Evolutionary conservation across 2,888 invertebrate genomes (phyloP).

Genomic region (Xestobium rufovillosum): DNA sequence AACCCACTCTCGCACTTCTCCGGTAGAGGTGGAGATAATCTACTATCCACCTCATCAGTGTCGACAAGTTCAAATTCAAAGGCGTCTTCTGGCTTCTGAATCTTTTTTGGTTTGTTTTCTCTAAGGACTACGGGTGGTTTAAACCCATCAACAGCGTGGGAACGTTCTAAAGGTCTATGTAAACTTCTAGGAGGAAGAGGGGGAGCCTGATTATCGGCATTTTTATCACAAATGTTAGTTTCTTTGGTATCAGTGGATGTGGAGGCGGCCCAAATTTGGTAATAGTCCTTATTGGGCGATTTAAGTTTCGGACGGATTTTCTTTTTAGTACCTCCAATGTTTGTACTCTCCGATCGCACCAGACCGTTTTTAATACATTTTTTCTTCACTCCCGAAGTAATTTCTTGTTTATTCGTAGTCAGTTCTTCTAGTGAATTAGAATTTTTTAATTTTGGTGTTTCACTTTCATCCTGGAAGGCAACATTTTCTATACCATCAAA

Average conservation of each 20-base stretch:
- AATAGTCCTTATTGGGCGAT: slow-evolving; percentile 56
- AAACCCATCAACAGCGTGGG: slow-evolving; percentile 37
- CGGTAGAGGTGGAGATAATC: slow-evolving; percentile 24
- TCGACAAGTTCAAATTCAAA: slow-evolving; percentile 81
- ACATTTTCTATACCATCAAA: slow-evolving; percentile 40
- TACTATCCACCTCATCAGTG: slow-evolving; percentile 59
- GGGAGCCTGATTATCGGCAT: slow-evolving; percentile 50
- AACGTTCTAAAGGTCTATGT: slow-evolving; percentile 68
- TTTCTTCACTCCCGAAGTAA: slow-evolving; percentile 37
- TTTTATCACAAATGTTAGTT: slow-evolving; percentile 30
- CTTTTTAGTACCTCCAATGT: slow-evolving; percentile 56
- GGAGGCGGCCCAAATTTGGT: slow-evolving; percentile 60
- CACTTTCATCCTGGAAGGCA: slow-evolving; percentile 39
- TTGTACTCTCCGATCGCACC: slow-evolving; percentile 43
- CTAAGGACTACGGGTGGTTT: slow-evolving; percentile 55
- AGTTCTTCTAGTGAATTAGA: slow-evolving; percentile 38
- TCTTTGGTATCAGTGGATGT: slow-evolving; percentile 28
- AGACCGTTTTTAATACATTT: slow-evolving; percentile 38
- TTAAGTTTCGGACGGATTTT: slow-evolving; percentile 53
- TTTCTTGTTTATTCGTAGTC: slow-evolving; percentile 26
- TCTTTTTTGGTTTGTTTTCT: slow-evolving; percentile 59
- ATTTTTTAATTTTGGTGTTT: slow-evolving; percentile 28
- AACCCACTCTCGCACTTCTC: slow-evolving; percentile 5
- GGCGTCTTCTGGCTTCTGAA: slow-evolving; percentile 63
- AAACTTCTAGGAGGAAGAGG: slow-evolving; percentile 62